Base-by-base conservation (phyloP, 2,113 vertebrate genomes). In the Spermophilus dauricus region DNA sequence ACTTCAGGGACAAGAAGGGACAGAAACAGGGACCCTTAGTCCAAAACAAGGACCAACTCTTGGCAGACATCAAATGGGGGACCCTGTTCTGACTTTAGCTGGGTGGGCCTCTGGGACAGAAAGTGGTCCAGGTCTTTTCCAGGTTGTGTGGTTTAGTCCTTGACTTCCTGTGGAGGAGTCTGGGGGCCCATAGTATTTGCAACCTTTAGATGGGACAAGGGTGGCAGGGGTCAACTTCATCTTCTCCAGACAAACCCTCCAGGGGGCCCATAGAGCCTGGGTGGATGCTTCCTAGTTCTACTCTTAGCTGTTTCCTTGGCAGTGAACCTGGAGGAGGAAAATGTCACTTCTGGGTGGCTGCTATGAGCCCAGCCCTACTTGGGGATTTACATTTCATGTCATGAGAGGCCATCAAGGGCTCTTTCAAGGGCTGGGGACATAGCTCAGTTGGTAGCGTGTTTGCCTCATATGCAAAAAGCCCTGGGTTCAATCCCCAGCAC, bases 321-420 rank as follows among this genome's bases (percentile, higher is more conserved):
- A 93, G 26, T 42, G 93, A 78, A 96, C 48, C 56, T 89, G 37
- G 48, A 86, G 61, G 56, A n/a, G 63, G 70, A 91, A 95, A 97
- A 69, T 26, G 48, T 8, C 67, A 72, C 77, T 87, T 87, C 82
- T 80, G 24, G 20, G 69, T 14, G 48, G 39, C 39, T 90, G 95
- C 51, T 78, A 4, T 20, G 77, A 86, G 28, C 42, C 67, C 67
- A 96, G 45, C 72, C 34, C 70, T 91, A 24, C 10, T 86, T 24
- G 9, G 75, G 80, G 63, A 95, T 56, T 93, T 93, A 80, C 0
- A 4, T 22, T 8, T 45, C 16, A 13, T 39, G 34, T 95, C 48
- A 61, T 5, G 16, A 96, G 86, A 91, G 72, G 70, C 67, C 37
- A 37, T 83, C 3, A 0, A 86, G 45, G 63, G 65, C 20, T 96